A percentile compares a stretch with the other conserved stretches of the same genome.
Conservation (phyloP, 2,113 vertebrate genomes). For the Procavia capensis region DNA sequence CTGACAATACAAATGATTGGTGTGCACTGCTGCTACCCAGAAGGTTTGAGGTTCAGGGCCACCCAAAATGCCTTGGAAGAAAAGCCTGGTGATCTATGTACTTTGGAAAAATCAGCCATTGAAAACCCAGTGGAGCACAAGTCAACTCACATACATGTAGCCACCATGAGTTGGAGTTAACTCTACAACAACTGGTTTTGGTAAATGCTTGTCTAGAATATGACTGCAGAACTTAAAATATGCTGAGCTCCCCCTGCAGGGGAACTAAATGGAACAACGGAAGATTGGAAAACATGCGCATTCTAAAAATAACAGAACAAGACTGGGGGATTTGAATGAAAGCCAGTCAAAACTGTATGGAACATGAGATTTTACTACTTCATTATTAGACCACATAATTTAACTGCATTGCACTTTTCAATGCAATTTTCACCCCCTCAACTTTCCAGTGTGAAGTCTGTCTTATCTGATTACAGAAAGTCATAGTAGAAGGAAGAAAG, state of each 20-base stretch:
- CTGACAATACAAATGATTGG: too few relatives aligned
- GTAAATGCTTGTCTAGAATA: not conserved
- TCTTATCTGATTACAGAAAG: slow-evolving; percentile 28
- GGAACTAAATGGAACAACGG: slow-evolving; percentile 39
- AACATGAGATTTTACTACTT: slow-evolving; percentile 50
- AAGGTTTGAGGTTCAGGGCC: too few relatives aligned
- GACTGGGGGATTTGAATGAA: slow-evolving; percentile 28
- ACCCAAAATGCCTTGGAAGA: too few relatives aligned
- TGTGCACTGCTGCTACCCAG: too few relatives aligned
- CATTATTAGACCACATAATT: slow-evolving; percentile 37
- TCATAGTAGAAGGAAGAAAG: too few relatives aligned
- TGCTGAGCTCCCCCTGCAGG: not conserved
- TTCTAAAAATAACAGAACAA: slow-evolving; percentile 62
- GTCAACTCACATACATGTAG: too few relatives aligned
- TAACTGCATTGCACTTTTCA: slow-evolving; percentile 49
- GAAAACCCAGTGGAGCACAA: too few relatives aligned
- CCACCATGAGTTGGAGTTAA: too few relatives aligned
- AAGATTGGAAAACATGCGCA: slow-evolving; percentile 48
- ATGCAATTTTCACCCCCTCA: slow-evolving; percentile 26
- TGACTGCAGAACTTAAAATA: slow-evolving; percentile 36
- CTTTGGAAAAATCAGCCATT: too few relatives aligned
- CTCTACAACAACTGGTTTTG: not conserved
- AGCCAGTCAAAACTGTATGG: slow-evolving; percentile 24
- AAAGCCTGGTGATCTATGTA: too few relatives aligned
- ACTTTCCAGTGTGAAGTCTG: not conserved